Evolutionary conservation across 2,888 invertebrate genomes (phyloP).

Genomic region (Epirrhoe alternata): DNA sequence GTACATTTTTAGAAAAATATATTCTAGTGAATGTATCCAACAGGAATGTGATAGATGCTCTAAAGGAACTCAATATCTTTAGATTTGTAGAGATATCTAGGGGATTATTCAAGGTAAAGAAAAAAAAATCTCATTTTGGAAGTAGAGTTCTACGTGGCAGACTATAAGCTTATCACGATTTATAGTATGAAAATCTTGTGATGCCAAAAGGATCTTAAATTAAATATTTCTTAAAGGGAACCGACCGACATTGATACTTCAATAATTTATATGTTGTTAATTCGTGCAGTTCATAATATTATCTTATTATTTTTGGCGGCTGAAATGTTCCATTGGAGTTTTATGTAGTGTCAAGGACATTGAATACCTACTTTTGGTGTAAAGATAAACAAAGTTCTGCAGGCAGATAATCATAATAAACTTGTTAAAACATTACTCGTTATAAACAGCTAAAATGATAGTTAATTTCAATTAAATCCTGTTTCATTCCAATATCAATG

Average conservation of each 20-base stretch:
- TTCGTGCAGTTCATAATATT: neutral
- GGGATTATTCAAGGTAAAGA: too few relatives aligned
- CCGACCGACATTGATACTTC: neutral
- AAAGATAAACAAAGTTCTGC: slow-evolving; percentile 32
- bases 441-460: slow-evolving; percentile 3
- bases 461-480: neutral
- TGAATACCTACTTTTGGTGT: slow-evolving; percentile 19
- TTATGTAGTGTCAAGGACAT: slow-evolving; percentile 2
- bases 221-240: too few relatives aligned
- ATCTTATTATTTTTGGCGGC: neutral
- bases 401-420: slow-evolving; percentile 26
- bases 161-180: too few relatives aligned
- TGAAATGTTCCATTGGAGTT: neutral
- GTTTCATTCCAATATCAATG: neutral
- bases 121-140: too few relatives aligned
- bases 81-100: too few relatives aligned
- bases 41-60: neutral
- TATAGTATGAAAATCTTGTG: too few relatives aligned
- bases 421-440: slow-evolving; percentile 34
- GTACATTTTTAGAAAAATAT: slow-evolving; percentile 30
- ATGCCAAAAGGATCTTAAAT: too few relatives aligned
- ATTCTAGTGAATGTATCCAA: neutral
- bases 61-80: neutral
- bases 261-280: neutral
- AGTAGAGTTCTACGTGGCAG: too few relatives aligned